Base-by-base conservation (phyloP, 2,888 invertebrate species). In the Dendrolimus houi region DNA sequence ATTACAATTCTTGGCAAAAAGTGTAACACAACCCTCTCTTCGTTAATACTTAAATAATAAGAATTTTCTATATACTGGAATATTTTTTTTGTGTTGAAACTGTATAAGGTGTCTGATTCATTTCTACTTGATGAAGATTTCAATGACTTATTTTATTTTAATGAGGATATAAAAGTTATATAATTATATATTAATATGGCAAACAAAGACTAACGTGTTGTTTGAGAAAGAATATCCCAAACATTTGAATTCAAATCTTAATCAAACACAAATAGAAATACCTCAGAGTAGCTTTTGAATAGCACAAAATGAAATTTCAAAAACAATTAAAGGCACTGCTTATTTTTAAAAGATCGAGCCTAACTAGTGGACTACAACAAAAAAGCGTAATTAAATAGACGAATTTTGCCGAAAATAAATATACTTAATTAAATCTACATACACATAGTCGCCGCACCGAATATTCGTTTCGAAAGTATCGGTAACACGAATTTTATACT, bases 351-450 rank as follows among this genome's bases (percentile, higher is more conserved):
- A 70, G 67, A 74, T 70, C 72, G 67, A 75, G 68, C 75, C 71
- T 75, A 74, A 77, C 72, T 79, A 77, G 71, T 72, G 69, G 76
- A 79, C 77, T 83, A 83, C 69, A 74, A 72, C 75, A 75, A 75
- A 76, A 6, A 87, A 87, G 86, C 85, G 83, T 87, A 83, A 73
- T 79, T 69, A 70, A 75, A 66, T 69, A 70, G 52, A 58, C 58
- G 53, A 56, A 41, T 58, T 58, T 58, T 58, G 58, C 55, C 58
- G 55, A 56, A 54, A 58, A 58, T 58, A 58, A 58, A 58, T 58
- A 58, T 55, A 14, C 14, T 53, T 53, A 40, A 47, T 47, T 13
- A 55, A 55, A 55, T 12, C 47, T 10, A 52, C 40, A 10, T 13
- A 58, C 58, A 55, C 64, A 66, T 61, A 59, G 57, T 63, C 59